Evolutionary conservation across 1,140 invertebrate species (phyloP), one percentile per base, ranked within the genome.

Genomic region (Drosophila ogumai): DNA sequence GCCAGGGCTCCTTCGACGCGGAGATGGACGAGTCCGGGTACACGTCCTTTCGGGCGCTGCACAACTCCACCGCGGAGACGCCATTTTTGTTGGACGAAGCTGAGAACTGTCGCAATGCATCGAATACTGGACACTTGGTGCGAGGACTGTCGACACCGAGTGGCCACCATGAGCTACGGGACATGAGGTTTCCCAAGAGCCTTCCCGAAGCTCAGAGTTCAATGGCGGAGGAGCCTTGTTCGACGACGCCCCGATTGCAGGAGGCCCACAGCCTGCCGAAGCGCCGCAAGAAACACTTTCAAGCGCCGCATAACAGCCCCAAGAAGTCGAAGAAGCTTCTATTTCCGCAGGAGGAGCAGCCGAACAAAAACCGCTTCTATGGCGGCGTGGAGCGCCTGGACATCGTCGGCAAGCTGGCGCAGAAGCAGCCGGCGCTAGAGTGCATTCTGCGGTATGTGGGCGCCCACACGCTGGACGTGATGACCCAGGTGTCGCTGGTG

Each of bases 11-110:
- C 8, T 31, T 44, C 15, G 84, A 87, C 15, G 52, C 50, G 8
- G 75, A 63, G n/a, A 69, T 90, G 66, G 86, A 90, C 32, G 86
- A 85, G 17, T 90, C 86, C n/a, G 86, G 85, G 2, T 90, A 90
- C 71, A 73, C 75, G 50, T 90, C 85, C 85, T 90, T 90, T 47
- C 69, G 69, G 28, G 81, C 43, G 50, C 64, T 47, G 57, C 86
- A 79, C 64, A 90, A 90, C 34, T 90, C 85, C 47, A 90, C 86
- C 60, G 75, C 75, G 49, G 81, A 85, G 85, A 79, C 85, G 85
- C 85, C 85, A 90, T 88, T 85, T 90, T 86, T 86, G 38, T 75
- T 66, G 28, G 81, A 73, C 17, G 80, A 79, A 15, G 47, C 66
- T 19, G 86, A 90, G 17, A 90, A 90, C 58, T 85, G 78, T 43